Percentiles rank a stretch among this genome's conserved stretches.
Evolutionary conservation across 2,888 invertebrate species (phyloP).

Genomic region (Quadroppia sp.): DNA sequence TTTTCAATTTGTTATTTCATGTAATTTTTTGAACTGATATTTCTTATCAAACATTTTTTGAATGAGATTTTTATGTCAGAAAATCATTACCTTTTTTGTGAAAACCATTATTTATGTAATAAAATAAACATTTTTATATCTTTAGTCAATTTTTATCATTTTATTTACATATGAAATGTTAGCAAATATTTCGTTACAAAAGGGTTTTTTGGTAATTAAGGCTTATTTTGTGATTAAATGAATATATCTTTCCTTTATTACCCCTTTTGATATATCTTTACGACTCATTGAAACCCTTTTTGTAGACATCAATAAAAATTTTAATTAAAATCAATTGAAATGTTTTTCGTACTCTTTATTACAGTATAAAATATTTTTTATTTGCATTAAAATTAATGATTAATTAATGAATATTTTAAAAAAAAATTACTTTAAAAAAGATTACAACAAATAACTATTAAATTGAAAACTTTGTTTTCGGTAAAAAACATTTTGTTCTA

Average conservation of each 20-base stretch:
- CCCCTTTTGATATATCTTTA: too few relatives aligned
- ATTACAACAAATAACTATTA: not conserved
- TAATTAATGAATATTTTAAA: not conserved
- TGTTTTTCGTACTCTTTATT: too few relatives aligned
- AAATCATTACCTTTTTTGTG: not conserved
- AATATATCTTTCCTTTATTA: too few relatives aligned
- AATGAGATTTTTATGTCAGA: not conserved
- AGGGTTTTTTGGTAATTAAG: not conserved
- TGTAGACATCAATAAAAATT: too few relatives aligned
- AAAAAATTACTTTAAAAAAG: not conserved
- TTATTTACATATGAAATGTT: not conserved
- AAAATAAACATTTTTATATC: not conserved
- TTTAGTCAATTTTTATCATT: not conserved
- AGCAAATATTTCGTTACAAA: not conserved
- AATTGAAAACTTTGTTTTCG: not conserved
- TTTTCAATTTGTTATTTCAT: not conserved
- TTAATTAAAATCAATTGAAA: too few relatives aligned
- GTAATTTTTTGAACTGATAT: not conserved
- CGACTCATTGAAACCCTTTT: too few relatives aligned
- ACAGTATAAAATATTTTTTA: too few relatives aligned
- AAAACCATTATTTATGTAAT: too few relatives aligned
- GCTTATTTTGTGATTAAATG: not conserved
- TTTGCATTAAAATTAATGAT: too few relatives aligned
- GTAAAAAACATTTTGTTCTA: too few relatives aligned
- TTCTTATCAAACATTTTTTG: not conserved